Conservation (phyloP, 1,140 invertebrate species). For the Globodera ellingtonae region DNA sequence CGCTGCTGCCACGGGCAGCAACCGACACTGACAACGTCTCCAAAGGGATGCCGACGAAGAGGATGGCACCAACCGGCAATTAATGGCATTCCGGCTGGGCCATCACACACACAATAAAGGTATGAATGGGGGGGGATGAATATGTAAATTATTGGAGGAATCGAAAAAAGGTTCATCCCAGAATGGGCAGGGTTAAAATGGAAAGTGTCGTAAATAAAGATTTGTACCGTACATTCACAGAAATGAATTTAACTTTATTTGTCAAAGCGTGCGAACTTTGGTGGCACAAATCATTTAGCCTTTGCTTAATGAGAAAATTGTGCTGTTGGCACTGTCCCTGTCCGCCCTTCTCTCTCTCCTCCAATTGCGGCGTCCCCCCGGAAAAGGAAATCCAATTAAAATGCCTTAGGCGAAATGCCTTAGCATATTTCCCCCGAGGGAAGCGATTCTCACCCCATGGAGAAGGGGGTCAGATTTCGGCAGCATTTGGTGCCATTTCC, state of each 20-base stretch:
- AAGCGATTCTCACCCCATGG: background rate
- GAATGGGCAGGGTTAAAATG: background rate
- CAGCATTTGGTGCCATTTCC: background rate
- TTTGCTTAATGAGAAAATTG: background rate
- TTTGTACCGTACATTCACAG: too few relatives aligned
- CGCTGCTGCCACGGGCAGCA: slow-evolving; percentile 16
- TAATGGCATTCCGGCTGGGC: slow-evolving; percentile 30
- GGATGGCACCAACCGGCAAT: slow-evolving; percentile 22
- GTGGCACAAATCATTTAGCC: background rate
- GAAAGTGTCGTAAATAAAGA: background rate
- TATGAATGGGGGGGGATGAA: background rate
- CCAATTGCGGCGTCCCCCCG: background rate
- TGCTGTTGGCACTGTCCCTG: background rate
- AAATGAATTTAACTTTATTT: background rate
- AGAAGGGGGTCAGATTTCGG: background rate
- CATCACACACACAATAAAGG: slow-evolving; percentile 28
- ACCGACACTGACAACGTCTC: slow-evolving; percentile 1
- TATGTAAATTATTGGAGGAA: too few relatives aligned
- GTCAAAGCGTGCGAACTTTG: background rate
- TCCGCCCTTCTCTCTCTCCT: background rate
- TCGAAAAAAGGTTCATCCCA: background rate
- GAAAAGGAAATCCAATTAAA: background rate
- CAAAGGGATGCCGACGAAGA: background rate
- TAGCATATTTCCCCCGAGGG: background rate
- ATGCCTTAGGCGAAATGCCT: background rate